These are phyloP conservation scores for Pitangus sulphuratus DNA, from an alignment of 2,797 vertebrate genomes.

Conservation along the genomic window DNA sequence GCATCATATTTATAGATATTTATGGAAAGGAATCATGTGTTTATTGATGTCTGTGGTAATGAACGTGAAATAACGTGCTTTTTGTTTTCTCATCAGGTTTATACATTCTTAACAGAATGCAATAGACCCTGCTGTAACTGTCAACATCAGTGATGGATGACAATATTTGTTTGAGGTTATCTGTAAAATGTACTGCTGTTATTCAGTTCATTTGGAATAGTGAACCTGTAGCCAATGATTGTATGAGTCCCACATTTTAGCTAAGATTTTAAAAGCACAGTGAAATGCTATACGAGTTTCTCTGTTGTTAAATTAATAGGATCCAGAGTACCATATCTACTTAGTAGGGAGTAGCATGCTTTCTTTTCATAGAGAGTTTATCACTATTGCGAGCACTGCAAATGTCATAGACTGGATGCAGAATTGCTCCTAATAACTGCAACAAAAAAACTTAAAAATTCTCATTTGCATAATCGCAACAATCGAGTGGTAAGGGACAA, in stretches of 20 bases:
- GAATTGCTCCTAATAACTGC: conserved; percentile 37
- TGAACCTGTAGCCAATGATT: conserved; percentile 67
- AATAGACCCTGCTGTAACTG: conserved; percentile 64
- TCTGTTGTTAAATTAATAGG: conserved; percentile 70
- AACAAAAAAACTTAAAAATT: conserved; percentile 20
- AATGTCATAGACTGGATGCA: conserved; percentile 13
- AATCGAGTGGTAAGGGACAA: background rate
- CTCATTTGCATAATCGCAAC: background rate
- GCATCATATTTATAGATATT: conserved; percentile 72
- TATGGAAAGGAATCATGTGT: conserved; percentile 66
- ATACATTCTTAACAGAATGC: conserved; percentile 70
- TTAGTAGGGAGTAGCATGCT: conserved; percentile 45
- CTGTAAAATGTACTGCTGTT: conserved; percentile 66
- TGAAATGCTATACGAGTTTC: conserved; percentile 68
- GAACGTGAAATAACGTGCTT: conserved; percentile 66
- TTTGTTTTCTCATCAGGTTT: conserved; percentile 71
- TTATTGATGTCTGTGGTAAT: conserved; percentile 65
- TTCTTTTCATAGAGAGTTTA: conserved; percentile 56
- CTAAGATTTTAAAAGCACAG: conserved; percentile 69
- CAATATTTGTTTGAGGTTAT: conserved; percentile 60
- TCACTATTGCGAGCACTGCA: conserved; percentile 36
- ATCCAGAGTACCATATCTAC: conserved; percentile 40
- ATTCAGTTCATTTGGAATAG: conserved; percentile 72
- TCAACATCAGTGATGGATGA: conserved; percentile 62
- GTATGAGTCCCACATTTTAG: conserved; percentile 62